Percentiles rank a stretch among this genome's conserved stretches.
These are phyloP conservation scores for Palaemon carinicauda DNA, from an alignment of 1,140 invertebrate genomes.

Conservation along the genomic window DNA sequence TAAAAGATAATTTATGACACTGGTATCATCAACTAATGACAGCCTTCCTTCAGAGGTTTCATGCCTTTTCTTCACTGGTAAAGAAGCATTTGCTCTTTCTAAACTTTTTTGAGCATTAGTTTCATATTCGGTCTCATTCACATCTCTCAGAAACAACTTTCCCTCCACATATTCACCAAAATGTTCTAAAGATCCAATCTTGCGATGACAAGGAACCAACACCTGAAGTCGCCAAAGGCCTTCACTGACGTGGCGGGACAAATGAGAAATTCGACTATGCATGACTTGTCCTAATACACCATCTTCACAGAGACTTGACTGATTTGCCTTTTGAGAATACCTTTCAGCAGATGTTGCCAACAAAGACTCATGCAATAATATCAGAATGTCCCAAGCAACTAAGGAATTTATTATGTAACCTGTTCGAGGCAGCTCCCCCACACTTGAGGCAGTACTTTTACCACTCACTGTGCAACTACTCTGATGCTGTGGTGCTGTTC, in stretches of 20 bases:
- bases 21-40: not conserved
- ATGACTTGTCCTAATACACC: not conserved
- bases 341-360: not conserved
- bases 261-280: not conserved
- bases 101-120: not conserved
- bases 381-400: slow-evolving; percentile 46
- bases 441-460: slow-evolving; percentile 23
- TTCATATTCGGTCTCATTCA: slow-evolving; percentile 12
- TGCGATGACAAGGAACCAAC: slow-evolving; percentile 17
- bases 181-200: slow-evolving; percentile 18
- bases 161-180: slow-evolving; percentile 41
- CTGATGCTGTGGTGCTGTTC: not conserved
- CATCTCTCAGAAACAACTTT: slow-evolving; percentile 1
- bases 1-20: slow-evolving; percentile 33
- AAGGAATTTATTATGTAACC: slow-evolving; percentile 41
- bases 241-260: slow-evolving; percentile 35
- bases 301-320: not conserved
- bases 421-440: slow-evolving; percentile 34
- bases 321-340: not conserved
- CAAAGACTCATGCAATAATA: slow-evolving; percentile 22
- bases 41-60: not conserved
- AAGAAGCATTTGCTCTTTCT: not conserved
- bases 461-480: slow-evolving; percentile 42
- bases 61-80: slow-evolving; percentile 16
- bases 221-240: slow-evolving; percentile 40